These are phyloP conservation scores for Camponotus pennsylvanicus DNA, from an alignment of 1,140 invertebrate species.

Conservation along the genomic window DNA sequence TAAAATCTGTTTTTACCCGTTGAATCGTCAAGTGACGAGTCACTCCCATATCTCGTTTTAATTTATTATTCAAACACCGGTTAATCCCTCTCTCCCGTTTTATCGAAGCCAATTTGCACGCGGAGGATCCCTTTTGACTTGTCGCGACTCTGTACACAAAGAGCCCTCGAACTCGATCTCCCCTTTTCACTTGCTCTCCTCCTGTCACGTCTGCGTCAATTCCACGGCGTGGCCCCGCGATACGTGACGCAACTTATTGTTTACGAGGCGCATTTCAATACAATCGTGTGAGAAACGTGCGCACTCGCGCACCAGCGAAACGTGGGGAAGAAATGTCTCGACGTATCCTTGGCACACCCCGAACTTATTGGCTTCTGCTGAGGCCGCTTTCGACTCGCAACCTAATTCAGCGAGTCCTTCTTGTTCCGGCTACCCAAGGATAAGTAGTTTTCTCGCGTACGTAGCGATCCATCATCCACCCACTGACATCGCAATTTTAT, in stretches of 20 bases:
- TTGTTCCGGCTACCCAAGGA: constrained; percentile 45
- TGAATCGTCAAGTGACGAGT: background rate
- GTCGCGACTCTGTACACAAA: constrained; percentile 13
- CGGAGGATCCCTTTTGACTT: background rate
- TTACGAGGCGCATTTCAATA: constrained; percentile 80
- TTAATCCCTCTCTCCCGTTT: background rate
- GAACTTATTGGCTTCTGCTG: constrained; percentile 17
- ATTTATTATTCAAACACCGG: constrained; percentile 11
- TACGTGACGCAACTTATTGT: constrained; percentile 79
- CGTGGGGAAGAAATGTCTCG: constrained; percentile 74
- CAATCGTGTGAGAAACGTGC: constrained; percentile 77
- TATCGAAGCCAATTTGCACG: background rate
- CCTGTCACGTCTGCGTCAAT: constrained; percentile 74
- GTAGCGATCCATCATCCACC: background rate
- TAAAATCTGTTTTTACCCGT: background rate
- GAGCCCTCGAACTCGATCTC: background rate
- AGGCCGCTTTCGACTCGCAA: constrained; percentile 37
- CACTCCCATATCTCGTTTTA: background rate
- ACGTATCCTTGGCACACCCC: constrained; percentile 78
- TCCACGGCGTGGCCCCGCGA: constrained; percentile 63
- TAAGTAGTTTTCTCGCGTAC: constrained; percentile 14
- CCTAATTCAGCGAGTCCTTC: constrained; percentile 33
- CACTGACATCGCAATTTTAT: constrained; percentile 20
- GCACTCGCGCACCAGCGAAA: constrained; percentile 53
- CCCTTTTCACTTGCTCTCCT: constrained; percentile 47